Conservation (phyloP, 2,797 vertebrate genomes). For the Onychomys leucogaster region DNA sequence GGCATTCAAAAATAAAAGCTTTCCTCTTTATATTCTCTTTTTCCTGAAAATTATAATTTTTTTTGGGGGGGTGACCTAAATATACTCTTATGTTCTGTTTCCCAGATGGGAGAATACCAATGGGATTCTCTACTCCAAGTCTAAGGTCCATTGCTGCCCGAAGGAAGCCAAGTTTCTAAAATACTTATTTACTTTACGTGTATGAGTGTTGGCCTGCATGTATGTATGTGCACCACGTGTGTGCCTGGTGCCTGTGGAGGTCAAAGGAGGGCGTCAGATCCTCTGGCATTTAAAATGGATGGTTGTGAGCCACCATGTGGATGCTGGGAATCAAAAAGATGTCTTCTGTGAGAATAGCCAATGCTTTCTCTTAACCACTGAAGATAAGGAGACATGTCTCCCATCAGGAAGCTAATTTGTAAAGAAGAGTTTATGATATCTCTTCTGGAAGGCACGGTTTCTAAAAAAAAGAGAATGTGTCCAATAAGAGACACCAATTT, state of each 20-base stretch:
- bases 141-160: not conserved
- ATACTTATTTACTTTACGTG: not conserved
- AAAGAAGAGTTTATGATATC: not conserved
- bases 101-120: not conserved
- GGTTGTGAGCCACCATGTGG: not conserved
- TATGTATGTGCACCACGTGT: not conserved
- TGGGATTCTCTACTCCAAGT: not conserved
- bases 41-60: constrained; percentile 33
- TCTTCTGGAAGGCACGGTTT: not conserved
- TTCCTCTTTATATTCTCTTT: not conserved
- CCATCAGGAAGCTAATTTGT: not conserved
- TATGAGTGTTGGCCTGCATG: not conserved
- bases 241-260: not conserved
- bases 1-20: not conserved
- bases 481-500: not conserved
- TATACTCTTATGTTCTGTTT: not conserved
- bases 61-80: not conserved
- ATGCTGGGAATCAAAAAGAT: not conserved
- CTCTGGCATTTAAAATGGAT: not conserved
- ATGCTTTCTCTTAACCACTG: not conserved
- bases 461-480: not conserved
- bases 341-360: not conserved
- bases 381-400: not conserved
- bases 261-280: not conserved
- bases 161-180: constrained; percentile 13